Evolutionary conservation across 2,113 vertebrate species (phyloP).

Genomic region (Alaudala cheleensis): DNA sequence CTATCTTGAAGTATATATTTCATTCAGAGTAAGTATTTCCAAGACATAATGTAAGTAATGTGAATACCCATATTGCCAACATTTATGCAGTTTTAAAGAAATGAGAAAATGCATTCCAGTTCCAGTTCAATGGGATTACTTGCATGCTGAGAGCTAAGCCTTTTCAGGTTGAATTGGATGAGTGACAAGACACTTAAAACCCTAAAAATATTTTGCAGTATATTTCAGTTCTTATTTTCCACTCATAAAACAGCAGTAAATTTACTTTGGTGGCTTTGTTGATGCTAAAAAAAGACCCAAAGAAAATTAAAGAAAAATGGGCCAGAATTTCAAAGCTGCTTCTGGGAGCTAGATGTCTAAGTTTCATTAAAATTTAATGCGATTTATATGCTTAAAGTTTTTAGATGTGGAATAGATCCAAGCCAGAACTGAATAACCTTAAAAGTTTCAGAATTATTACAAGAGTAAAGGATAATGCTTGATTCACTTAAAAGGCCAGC

Average conservation of each 20-base stretch:
- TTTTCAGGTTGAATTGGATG: slow-evolving; percentile 36
- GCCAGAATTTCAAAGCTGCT: slow-evolving; percentile 15
- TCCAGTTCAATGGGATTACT: slow-evolving; percentile 37
- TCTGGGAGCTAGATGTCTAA: background rate
- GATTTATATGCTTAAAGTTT: background rate
- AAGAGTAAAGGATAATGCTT: background rate
- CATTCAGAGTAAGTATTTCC: background rate
- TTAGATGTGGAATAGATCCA: background rate
- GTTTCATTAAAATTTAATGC: slow-evolving; percentile 21
- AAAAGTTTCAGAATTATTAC: background rate
- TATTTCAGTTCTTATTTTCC: slow-evolving; percentile 44
- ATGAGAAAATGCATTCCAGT: slow-evolving; percentile 29
- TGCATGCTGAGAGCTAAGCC: slow-evolving; percentile 37
- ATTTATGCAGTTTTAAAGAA: background rate
- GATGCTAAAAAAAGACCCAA: background rate
- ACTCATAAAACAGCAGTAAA: slow-evolving; percentile 18
- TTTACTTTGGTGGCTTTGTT: background rate
- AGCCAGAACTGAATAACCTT: background rate
- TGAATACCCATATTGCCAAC: background rate
- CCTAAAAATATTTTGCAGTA: slow-evolving; percentile 17
- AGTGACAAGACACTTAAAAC: slow-evolving; percentile 42
- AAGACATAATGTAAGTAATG: background rate
- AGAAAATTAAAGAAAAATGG: background rate
- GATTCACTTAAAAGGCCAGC: background rate
- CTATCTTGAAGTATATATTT: background rate